These are phyloP conservation scores for Serranus cabrilla DNA, from an alignment of 2,797 vertebrate genomes.

Conservation along the genomic window DNA sequence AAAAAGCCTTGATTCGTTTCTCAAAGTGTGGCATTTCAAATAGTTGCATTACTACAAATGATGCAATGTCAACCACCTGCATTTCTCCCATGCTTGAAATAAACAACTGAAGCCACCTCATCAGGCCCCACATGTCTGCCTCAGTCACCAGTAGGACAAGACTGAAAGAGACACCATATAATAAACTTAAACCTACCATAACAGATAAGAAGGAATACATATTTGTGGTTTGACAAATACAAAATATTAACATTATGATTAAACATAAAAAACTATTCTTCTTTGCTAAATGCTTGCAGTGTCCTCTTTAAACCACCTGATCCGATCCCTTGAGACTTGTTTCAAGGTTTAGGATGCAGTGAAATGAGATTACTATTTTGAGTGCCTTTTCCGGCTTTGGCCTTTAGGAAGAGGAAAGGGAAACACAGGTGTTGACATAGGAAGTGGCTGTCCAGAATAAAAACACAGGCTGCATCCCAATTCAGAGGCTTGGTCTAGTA, in stretches of 20 bases:
- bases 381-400: slow-evolving; percentile 21
- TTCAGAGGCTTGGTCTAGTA: slow-evolving; percentile 3
- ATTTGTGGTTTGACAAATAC: neutral
- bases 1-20: slow-evolving; percentile 1
- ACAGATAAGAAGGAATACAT: neutral
- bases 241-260: neutral
- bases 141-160: slow-evolving; percentile 9
- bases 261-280: neutral
- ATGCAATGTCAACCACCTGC: slow-evolving; percentile 31
- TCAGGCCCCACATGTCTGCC: neutral
- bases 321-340: neutral
- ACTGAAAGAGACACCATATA: neutral
- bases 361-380: slow-evolving; percentile 18
- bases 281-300: neutral
- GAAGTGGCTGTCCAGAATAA: slow-evolving; percentile 28
- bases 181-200: neutral
- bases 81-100: slow-evolving; percentile 37
- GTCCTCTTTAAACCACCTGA: slow-evolving; percentile 3
- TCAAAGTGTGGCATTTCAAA: slow-evolving; percentile 23
- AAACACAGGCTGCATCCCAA: slow-evolving; percentile 29
- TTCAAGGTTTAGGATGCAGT: slow-evolving; percentile 29
- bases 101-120: slow-evolving; percentile 24
- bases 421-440: slow-evolving; percentile 35
- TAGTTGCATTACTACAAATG: slow-evolving; percentile 13
- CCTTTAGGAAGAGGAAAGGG: slow-evolving; percentile 62